Conservation (phyloP, 23 tunicate species). For the Diplosoma virens region DNA sequence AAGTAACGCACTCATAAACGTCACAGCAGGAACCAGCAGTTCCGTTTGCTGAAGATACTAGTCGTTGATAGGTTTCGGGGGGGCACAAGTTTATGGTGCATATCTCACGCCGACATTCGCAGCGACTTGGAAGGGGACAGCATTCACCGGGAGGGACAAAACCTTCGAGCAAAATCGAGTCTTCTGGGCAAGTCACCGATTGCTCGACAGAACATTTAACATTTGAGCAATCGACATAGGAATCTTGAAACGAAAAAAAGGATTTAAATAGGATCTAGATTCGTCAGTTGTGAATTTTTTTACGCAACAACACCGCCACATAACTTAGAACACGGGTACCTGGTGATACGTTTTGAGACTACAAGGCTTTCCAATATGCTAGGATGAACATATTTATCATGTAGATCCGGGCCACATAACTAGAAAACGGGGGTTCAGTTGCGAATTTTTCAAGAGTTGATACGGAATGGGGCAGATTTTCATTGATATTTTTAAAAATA, state of each 20-base stretch:
- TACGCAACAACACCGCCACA: too few species aligned
- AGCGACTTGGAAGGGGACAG: constrained; percentile 72
- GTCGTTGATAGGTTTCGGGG: constrained; percentile 6
- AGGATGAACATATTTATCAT: too few species aligned
- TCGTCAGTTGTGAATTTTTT: too few species aligned
- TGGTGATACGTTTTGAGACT: too few species aligned
- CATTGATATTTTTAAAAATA: too few species aligned
- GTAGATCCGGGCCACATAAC: too few species aligned
- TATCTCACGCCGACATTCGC: constrained; percentile 33
- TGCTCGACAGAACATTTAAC: constrained; percentile 29
- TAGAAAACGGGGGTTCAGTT: too few species aligned
- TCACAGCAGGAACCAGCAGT: constrained; percentile 72
- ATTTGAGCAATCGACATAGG: constrained; percentile 12
- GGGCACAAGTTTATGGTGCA: constrained; percentile 41
- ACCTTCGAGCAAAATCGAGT: constrained; percentile 38
- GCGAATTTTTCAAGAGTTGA: too few species aligned
- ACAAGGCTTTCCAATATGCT: too few species aligned
- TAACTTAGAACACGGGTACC: too few species aligned
- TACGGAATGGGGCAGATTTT: too few species aligned
- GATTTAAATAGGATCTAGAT: too few species aligned
- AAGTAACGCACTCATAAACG: constrained; percentile 48
- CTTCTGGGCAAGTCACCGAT: constrained; percentile 63
- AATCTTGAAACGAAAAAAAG: constrained; percentile 9
- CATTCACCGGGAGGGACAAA: constrained; percentile 56
- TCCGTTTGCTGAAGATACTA: constrained; percentile 38